These are phyloP conservation scores for Piscicola geometra DNA, from an alignment of 2,888 invertebrate species.

Conservation along the genomic window DNA sequence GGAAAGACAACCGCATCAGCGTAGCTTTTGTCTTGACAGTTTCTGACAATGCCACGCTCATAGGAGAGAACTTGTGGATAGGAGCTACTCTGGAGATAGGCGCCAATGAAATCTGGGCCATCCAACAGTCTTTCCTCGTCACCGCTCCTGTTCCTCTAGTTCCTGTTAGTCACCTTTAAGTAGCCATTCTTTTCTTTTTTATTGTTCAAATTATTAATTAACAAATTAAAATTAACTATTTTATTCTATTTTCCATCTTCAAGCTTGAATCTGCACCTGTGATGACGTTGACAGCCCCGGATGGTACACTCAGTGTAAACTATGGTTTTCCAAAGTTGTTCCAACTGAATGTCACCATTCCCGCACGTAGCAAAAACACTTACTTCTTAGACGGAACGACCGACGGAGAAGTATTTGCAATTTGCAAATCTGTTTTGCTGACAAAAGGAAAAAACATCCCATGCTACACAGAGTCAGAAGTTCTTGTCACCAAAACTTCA, in stretches of 20 bases:
- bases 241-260: neutral
- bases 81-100: conserved; percentile 50
- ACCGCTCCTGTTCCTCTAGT: neutral
- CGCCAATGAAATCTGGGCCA: conserved; percentile 47
- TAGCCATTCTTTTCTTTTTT: neutral
- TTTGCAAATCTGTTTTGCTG: neutral
- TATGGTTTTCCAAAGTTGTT: conserved; percentile 5
- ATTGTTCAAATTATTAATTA: no score
- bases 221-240: no score
- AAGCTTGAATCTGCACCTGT: conserved; percentile 1
- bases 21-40: conserved; percentile 46
- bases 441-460: conserved; percentile 41
- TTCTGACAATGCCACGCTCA: conserved; percentile 42
- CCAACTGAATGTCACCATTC: conserved; percentile 11
- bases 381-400: conserved; percentile 10
- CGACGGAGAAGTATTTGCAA: conserved; percentile 3
- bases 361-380: neutral
- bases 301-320: neutral
- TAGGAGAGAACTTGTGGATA: conserved; percentile 43
- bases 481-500: conserved; percentile 31
- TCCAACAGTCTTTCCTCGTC: conserved; percentile 31
- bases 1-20: conserved; percentile 44
- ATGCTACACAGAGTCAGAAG: conserved; percentile 35
- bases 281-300: neutral
- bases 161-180: neutral